Evolutionary conservation across 1,140 invertebrate genomes (phyloP).

Genomic region (Drosophila tsacasi): DNA sequence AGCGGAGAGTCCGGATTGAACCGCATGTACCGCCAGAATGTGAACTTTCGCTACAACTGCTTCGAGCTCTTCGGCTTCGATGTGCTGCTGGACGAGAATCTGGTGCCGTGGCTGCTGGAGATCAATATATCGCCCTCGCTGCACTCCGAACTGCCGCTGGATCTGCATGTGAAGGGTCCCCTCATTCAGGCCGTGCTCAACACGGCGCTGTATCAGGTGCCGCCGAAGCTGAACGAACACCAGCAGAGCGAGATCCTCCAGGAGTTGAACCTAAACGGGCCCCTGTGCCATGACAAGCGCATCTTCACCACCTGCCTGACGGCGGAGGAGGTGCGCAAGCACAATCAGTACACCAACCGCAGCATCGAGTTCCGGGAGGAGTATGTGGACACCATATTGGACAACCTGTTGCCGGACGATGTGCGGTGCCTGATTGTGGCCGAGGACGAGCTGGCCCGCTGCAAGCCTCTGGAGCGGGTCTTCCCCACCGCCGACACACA

Average conservation of each 20-base stretch:
- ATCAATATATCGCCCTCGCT: constrained; percentile 98
- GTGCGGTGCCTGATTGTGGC: constrained; percentile 93
- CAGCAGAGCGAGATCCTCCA: constrained; percentile 85
- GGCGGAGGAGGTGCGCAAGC: constrained; percentile 88
- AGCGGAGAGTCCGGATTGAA: constrained; percentile 91
- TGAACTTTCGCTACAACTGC: constrained; percentile 91
- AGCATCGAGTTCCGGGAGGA: constrained; percentile 88
- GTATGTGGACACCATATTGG: constrained; percentile 91
- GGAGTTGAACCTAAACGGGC: constrained; percentile 85
- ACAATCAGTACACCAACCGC: constrained; percentile 87
- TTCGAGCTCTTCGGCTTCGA: constrained; percentile 95
- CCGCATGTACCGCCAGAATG: constrained; percentile 89
- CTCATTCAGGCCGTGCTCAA: constrained; percentile 96
- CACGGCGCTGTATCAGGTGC: constrained; percentile 93
- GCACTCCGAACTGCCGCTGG: constrained; percentile 96
- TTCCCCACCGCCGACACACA: constrained; percentile 93
- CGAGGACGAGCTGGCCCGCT: constrained; percentile 95
- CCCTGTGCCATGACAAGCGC: constrained; percentile 88
- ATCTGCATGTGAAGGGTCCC: constrained; percentile 97
- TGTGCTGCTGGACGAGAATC: constrained; percentile 91
- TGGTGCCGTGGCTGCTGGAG: constrained; percentile 98
- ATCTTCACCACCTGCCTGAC: constrained; percentile 89
- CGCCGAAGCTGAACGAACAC: constrained; percentile 85
- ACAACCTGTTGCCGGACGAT: constrained; percentile 94
- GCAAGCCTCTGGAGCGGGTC: constrained; percentile 91